A percentile compares a stretch with the other conserved stretches of the same genome.
These are phyloP conservation scores for Tadarida brasiliensis DNA, from an alignment of 2,797 vertebrate genomes.

Conservation along the genomic window DNA sequence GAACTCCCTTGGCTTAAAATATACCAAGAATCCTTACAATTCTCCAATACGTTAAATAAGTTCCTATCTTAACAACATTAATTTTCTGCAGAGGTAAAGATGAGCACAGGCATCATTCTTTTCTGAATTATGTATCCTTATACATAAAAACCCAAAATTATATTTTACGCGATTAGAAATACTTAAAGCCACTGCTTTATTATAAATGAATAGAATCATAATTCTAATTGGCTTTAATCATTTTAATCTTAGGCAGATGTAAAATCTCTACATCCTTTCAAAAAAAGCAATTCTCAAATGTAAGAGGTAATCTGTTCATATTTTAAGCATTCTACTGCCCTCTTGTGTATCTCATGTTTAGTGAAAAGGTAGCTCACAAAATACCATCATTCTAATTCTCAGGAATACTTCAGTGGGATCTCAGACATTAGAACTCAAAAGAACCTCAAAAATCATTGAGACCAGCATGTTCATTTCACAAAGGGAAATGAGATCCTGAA, in stretches of 20 bases:
- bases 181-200: slow-evolving; percentile 29
- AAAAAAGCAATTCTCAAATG: neutral
- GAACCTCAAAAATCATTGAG: neutral
- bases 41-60: neutral
- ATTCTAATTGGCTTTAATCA: slow-evolving; percentile 51
- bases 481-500: neutral
- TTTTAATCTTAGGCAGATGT: slow-evolving; percentile 59
- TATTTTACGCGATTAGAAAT: neutral
- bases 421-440: neutral
- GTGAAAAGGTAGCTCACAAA: neutral
- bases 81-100: neutral
- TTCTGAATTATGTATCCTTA: neutral
- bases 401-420: neutral
- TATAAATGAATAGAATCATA: slow-evolving; percentile 28
- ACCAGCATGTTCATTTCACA: neutral
- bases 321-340: slow-evolving; percentile 81
- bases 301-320: neutral
- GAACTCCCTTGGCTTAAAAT: neutral
- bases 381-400: neutral
- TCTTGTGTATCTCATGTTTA: slow-evolving; percentile 73
- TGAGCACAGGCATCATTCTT: neutral
- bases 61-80: neutral
- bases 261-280: slow-evolving; percentile 44
- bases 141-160: neutral
- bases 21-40: neutral